Percentiles rank a stretch among this genome's conserved stretches.
Conservation (phyloP, 2,797 vertebrate genomes). For the Choloepus didactylus region DNA sequence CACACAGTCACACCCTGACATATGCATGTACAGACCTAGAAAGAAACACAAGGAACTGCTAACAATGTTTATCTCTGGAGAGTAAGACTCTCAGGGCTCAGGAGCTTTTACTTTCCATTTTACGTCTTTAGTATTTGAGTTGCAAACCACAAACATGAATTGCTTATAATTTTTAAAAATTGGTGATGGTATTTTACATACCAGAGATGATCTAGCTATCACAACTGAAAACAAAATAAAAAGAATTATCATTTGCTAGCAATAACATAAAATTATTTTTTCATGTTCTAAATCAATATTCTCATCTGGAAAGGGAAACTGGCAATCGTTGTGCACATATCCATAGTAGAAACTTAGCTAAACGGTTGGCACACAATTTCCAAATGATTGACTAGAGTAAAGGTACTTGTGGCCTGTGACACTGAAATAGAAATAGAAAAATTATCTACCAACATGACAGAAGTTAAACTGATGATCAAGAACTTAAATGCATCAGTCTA, state of each 20-base stretch:
- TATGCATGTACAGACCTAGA: background rate
- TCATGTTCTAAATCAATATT: background rate
- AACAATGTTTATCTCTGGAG: background rate
- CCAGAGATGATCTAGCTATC: background rate
- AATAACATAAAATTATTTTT: conserved; percentile 10
- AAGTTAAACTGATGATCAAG: conserved; percentile 32
- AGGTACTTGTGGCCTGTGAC: background rate
- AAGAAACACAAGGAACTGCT: conserved; percentile 11
- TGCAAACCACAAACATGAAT: background rate
- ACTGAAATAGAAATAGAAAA: background rate
- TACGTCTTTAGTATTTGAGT: background rate
- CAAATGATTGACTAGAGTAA: background rate
- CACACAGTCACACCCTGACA: background rate
- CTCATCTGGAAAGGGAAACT: background rate
- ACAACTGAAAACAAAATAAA: conserved; percentile 37
- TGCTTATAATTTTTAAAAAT: background rate
- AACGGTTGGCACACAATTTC: background rate
- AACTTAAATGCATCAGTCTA: background rate
- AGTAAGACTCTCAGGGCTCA: background rate
- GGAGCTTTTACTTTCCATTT: conserved; percentile 28
- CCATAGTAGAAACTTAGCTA: background rate
- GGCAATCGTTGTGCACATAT: background rate
- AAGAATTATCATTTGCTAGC: background rate
- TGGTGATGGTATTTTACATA: conserved; percentile 15
- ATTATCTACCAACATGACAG: background rate